phyloP scores from a whole-genome alignment of 1,140 invertebrate genomes.

The Trigoniulus corallinus region DNA sequence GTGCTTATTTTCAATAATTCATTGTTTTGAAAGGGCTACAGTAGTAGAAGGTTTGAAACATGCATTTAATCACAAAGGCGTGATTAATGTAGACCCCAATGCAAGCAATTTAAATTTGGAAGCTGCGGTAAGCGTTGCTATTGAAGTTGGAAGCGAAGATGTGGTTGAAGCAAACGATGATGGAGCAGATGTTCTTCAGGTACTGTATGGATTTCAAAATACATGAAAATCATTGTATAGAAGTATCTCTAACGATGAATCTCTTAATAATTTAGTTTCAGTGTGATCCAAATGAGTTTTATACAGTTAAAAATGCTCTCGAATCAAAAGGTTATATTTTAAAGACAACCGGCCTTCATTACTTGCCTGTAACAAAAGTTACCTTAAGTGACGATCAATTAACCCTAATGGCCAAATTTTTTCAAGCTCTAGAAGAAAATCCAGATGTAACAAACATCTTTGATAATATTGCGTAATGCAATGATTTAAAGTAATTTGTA shows the following conservation, averaged over 20 bases:
- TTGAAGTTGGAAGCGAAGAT: conserved; percentile 18
- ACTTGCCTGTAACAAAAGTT: background rate
- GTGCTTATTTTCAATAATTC: no score
- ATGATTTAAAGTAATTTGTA: no score
- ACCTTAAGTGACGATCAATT: background rate
- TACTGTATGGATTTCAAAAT: conserved; percentile 19
- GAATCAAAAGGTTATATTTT: conserved; percentile 7
- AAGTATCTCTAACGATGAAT: background rate
- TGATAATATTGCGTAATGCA: conserved; percentile 9
- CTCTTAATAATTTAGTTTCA: conserved; percentile 11
- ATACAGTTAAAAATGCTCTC: conserved; percentile 13
- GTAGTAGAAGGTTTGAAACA: background rate
- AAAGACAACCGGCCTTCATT: background rate
- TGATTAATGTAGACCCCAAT: background rate
- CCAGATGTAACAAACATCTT: conserved; percentile 1
- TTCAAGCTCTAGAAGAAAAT: background rate
- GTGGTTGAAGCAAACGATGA: conserved; percentile 12
- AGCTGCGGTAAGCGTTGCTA: conserved; percentile 8
- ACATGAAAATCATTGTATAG: conserved; percentile 2
- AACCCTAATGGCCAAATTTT: background rate
- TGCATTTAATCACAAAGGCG: conserved; percentile 3
- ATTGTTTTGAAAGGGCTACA: background rate
- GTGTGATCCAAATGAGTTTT: conserved; percentile 9
- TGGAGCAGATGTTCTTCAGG: background rate
- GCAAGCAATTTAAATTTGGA: background rate